Percentiles rank a stretch among this genome's conserved stretches.
phyloP scores from a whole-genome alignment of 2,888 invertebrate species.

The Nineta flava region DNA sequence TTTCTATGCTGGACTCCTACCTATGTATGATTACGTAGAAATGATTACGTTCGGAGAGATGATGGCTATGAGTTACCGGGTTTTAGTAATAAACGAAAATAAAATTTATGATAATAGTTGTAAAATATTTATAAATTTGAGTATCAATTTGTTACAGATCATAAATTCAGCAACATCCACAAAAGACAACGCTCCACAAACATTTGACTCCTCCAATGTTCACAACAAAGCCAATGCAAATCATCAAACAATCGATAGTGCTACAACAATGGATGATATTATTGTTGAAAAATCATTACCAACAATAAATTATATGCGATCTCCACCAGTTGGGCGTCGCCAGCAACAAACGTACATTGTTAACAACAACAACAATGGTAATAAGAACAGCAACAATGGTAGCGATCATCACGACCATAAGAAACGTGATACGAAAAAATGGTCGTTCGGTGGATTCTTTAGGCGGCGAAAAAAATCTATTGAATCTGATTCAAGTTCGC shows the following conservation, averaged over 20 bases:
- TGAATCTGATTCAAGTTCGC: slow-evolving; percentile 38
- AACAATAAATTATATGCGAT: background rate
- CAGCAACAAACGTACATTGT: background rate
- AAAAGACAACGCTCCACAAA: background rate
- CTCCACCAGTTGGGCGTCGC: background rate
- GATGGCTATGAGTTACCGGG: too few relatives aligned
- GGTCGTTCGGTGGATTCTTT: slow-evolving; percentile 68
- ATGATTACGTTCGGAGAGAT: too few relatives aligned
- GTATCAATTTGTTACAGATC: background rate
- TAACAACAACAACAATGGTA: too few relatives aligned
- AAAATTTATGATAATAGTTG: too few relatives aligned
- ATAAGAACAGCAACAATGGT: too few relatives aligned
- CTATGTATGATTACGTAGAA: too few relatives aligned
- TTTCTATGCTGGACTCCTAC: too few relatives aligned
- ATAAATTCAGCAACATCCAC: background rate
- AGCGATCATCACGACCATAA: slow-evolving; percentile 21
- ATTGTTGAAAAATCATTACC: background rate
- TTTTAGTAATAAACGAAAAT: too few relatives aligned
- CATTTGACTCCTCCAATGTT: background rate
- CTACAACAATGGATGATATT: background rate
- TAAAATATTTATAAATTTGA: too few relatives aligned
- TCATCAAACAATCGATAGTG: background rate
- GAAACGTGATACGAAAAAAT: slow-evolving; percentile 48
- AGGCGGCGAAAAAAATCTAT: slow-evolving; percentile 56
- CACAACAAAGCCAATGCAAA: background rate